Evolutionary conservation across 2,113 vertebrate genomes (phyloP).

Genomic region (Thalassarche chlororhynchos): DNA sequence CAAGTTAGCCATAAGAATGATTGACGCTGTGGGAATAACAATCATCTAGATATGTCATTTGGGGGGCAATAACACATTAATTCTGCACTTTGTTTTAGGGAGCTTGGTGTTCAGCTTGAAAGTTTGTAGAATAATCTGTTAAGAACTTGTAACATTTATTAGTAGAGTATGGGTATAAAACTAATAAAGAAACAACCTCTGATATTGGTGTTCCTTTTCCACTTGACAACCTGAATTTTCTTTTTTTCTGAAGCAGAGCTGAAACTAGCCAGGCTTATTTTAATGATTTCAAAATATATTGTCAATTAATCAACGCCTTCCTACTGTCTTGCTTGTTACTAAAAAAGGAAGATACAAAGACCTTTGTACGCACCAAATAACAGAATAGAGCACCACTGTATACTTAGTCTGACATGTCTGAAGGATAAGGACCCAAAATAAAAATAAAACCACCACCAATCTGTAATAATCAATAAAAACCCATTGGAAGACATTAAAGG

Average conservation of each 20-base stretch:
- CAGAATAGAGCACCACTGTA: not conserved
- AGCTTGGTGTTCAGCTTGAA: not conserved
- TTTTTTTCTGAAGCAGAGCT: not conserved
- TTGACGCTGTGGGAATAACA: conserved; percentile 35
- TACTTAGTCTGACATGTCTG: not conserved
- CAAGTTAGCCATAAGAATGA: conserved; percentile 22
- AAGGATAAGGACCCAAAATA: not conserved
- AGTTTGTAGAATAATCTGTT: not conserved
- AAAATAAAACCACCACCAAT: not conserved
- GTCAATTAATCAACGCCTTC: not conserved
- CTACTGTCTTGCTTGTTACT: not conserved
- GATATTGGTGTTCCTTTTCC: not conserved
- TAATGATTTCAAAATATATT: not conserved
- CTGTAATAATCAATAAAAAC: not conserved
- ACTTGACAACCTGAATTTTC: not conserved
- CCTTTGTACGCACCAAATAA: not conserved
- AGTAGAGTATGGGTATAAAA: not conserved
- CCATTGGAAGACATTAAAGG: not conserved
- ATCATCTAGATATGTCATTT: not conserved
- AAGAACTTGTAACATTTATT: not conserved
- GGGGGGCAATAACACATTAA: not conserved
- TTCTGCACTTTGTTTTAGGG: not conserved
- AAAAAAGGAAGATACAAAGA: not conserved
- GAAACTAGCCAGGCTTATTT: not conserved
- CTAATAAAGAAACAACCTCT: not conserved